Evolutionary conservation across 2,113 vertebrate genomes (phyloP).

Genomic region (Osmerus mordax): DNA sequence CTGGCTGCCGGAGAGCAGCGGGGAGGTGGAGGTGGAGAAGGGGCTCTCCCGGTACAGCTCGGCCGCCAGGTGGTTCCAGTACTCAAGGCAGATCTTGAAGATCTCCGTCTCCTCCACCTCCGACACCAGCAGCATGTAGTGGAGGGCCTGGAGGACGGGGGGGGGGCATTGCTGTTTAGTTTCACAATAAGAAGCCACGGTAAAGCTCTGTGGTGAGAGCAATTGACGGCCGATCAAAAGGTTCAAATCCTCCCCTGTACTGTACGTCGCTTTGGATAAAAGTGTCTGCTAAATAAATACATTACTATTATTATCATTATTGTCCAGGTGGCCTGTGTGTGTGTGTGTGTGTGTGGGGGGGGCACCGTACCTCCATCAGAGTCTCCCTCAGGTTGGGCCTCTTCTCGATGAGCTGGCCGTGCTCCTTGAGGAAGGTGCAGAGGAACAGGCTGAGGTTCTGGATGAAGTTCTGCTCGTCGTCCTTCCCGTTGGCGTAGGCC

Average conservation of each 20-base stretch:
- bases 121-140: constrained; percentile 94
- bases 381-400: constrained; percentile 87
- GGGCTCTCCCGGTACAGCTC: constrained; percentile 95
- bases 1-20: constrained; percentile 85
- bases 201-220: too few relatives aligned
- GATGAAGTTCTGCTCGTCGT: constrained; percentile 97
- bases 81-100: constrained; percentile 96
- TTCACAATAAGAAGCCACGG: not conserved
- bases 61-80: constrained; percentile 95
- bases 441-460: constrained; percentile 97
- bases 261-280: too few relatives aligned
- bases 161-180: not conserved
- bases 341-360: not conserved
- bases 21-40: constrained; percentile 88
- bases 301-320: not conserved
- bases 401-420: constrained; percentile 91
- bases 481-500: constrained; percentile 93
- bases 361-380: constrained; percentile 86
- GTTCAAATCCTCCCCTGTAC: too few relatives aligned
- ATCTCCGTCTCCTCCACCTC: constrained; percentile 98
- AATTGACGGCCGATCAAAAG: too few relatives aligned
- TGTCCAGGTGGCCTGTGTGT: not conserved
- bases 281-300: too few relatives aligned
- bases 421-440: constrained; percentile 95
- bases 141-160: constrained; percentile 78